Evolutionary conservation across 1,140 invertebrate genomes (phyloP), one percentile per base, ranked within the genome.

Genomic region (Meteorus sp.): DNA sequence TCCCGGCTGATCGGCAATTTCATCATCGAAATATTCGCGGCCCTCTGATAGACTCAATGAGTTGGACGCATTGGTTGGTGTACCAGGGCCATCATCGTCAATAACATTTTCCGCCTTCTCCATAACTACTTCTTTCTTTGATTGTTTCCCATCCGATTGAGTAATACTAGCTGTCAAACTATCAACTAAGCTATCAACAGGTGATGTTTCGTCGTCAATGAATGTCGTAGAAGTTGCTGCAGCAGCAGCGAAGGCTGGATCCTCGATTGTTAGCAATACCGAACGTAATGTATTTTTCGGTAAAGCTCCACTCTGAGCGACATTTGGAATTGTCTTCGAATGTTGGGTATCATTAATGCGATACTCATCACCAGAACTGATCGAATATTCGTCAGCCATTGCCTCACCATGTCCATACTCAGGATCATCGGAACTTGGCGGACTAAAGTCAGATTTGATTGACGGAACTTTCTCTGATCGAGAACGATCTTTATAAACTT

Each of bases 1-100:
- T 0, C 87, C 91, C 7, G 93, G 93, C 71, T 95, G 93, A 77
- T 95, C 93, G 8, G 90, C 90, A 44, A 94, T 94, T 75, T 95
- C 93, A 66, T 95, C 93, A 69, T 95, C 93, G 60, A 92, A 91
- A 37, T 91, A 85, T 43, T 86, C 86, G 58, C 87, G 84, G 3
- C 84, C 85, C 53, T 90, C 85, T 0, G 88, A 89, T 11, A 90
- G 73, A 4, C 87, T 89, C 1, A 91, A 73, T 0, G 89, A 91
- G 59, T 88, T 89, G 0, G 89, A 90, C 0, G 86, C 88, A 59
- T 90, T 89, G 0, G 88, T 91, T 1, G 89, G 89, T 0, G 89
- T 89, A 6, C 86, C 88, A 0, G 89, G 88, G 31, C 85, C 85
- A 31, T 86, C 83, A 52, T 79, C 69, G 45, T 82, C 67, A 27